A percentile compares a stretch with the other conserved stretches of the same genome.
phyloP scores from a whole-genome alignment of 2,113 vertebrate species.

The Corythornis madagascariensis region DNA sequence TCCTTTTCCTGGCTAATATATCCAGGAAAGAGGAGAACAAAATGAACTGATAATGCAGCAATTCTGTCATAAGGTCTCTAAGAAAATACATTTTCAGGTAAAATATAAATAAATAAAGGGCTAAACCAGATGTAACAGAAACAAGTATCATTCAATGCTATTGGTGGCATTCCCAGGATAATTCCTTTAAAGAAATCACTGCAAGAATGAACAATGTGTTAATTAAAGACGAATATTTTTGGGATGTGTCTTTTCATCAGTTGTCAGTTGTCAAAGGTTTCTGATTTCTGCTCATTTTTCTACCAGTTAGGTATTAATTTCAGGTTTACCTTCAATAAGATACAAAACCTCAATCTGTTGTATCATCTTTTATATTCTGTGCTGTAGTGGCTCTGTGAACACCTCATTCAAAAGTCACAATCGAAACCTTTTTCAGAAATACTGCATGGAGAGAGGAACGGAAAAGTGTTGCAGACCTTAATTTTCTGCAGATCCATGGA shows the following conservation, averaged over 20 bases:
- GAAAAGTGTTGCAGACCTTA: background rate
- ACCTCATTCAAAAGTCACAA: background rate
- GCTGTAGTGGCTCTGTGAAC: background rate
- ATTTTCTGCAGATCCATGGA: background rate
- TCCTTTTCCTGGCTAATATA: slow-evolving; percentile 25
- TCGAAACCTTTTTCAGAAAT: background rate
- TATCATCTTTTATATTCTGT: background rate
- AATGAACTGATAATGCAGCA: slow-evolving; percentile 41
- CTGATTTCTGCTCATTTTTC: slow-evolving; percentile 1
- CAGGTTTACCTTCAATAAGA: background rate
- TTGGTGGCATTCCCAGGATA: slow-evolving; percentile 7
- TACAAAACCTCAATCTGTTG: background rate
- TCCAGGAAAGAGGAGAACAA: slow-evolving; percentile 16
- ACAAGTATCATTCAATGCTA: background rate
- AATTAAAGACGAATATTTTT: background rate
- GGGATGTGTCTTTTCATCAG: background rate
- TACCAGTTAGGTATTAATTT: background rate
- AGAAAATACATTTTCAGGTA: slow-evolving; percentile 48
- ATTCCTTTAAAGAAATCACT: background rate
- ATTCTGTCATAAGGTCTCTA: slow-evolving; percentile 34
- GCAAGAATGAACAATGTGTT: background rate
- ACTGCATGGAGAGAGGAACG: background rate
- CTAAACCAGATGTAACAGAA: slow-evolving; percentile 41
- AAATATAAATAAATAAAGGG: slow-evolving; percentile 41
- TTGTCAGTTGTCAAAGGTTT: slow-evolving; percentile 14